Base-by-base conservation (phyloP, 2,113 vertebrate species). In the Sterna hirundo region DNA sequence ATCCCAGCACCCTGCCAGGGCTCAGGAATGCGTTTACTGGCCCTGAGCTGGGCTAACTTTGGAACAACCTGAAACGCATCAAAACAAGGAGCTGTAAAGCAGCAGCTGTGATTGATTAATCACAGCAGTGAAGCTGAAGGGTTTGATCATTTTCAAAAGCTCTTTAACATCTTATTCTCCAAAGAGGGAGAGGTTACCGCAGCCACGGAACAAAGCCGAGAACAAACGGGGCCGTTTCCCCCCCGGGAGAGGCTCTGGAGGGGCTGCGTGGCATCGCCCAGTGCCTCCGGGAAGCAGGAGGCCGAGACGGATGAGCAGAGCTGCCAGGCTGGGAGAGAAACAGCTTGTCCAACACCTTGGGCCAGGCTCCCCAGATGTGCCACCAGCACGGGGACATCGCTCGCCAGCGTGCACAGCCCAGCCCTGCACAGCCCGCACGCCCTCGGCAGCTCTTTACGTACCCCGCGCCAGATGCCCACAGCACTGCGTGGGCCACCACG, bases 61-160 rank as follows among this genome's bases (percentile, higher is more conserved):
- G 91, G 82, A 96, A 72, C 47, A 90, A 89, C 81, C 57, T 74
- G 86, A 93, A 96, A 68, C 19, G 25, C 77, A 84, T 94, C 93
- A 96, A 95, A 96, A 86, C 93, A 58, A 11, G 49, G 78, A 93
- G 78, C 89, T 95, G 78, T 87, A 96, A 96, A 96, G 93, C 94
- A 95, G 87, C 78, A 51, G 93, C 96, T 82, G 94, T 93, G 96
- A 97, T 94, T 95, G 93, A 96, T 96, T 96, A 96, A 95, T 97
- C 94, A 95, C 96, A 97, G 94, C 32, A 94, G 95, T 36, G 74
- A 91, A 93, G 66, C 84, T 93, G 94, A 96, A 91, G 82, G 87
- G 92, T 87, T 96, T 95, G 94, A 96, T 97, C 89, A 85, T 94
- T 95, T 92, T 91, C 89, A 83, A 94, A 91, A 89, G 70, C 91